Percentiles rank a stretch among this genome's conserved stretches.
Conservation (phyloP, 1,140 invertebrate species). For the Ips nitidus region DNA sequence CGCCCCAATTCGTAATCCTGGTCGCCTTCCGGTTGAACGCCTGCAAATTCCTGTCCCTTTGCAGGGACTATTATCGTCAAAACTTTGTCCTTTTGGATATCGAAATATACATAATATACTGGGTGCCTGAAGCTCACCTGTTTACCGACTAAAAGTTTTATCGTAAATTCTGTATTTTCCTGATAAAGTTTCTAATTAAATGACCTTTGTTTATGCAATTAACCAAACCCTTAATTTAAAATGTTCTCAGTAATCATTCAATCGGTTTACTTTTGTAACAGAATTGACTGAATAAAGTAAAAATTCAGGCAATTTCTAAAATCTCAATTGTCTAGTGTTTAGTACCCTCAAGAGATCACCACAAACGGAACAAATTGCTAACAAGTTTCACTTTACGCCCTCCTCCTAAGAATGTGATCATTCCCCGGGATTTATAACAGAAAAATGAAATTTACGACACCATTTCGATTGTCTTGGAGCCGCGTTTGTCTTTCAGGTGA, state of each 20-base stretch:
- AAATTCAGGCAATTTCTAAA: too few species aligned
- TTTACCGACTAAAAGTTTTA: too few species aligned
- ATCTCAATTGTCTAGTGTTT: too few species aligned
- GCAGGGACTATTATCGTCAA: conserved; percentile 31
- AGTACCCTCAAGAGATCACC: conserved; percentile 17
- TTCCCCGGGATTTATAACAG: conserved; percentile 39
- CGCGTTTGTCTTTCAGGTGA: conserved; percentile 39
- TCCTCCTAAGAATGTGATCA: conserved; percentile 38
- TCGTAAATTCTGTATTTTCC: too few species aligned
- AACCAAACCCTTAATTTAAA: too few species aligned
- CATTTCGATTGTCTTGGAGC: conserved; percentile 35
- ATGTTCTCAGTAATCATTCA: too few species aligned
- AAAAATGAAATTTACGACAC: conserved; percentile 39
- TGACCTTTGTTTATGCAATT: too few species aligned
- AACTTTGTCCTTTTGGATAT: conserved; percentile 29
- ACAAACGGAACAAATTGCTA: conserved; percentile 37
- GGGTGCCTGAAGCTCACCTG: too few species aligned
- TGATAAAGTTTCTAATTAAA: too few species aligned
- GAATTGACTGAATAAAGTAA: too few species aligned
- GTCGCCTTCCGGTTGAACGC: conserved; percentile 41
- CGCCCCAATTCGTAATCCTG: conserved; percentile 43
- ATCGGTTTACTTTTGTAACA: too few species aligned
- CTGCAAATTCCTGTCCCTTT: conserved; percentile 35
- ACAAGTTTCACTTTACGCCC: conserved; percentile 39
- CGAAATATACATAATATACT: conserved; percentile 1